These are phyloP conservation scores for Enteromius thamalakanensis DNA, from an alignment of 2,797 vertebrate genomes.

Conservation along the genomic window DNA sequence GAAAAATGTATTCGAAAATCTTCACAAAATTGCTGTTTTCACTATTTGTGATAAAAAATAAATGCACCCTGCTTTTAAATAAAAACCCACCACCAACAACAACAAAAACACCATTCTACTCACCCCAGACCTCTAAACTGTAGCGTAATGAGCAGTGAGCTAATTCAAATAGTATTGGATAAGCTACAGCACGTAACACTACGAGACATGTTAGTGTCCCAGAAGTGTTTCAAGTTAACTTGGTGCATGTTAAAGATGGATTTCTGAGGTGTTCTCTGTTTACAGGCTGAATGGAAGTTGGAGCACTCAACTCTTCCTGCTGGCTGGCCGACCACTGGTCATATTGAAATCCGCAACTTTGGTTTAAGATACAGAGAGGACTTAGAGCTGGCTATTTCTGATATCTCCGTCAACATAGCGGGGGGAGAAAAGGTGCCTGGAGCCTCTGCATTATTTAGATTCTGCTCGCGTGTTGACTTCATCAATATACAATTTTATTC, in stretches of 20 bases:
- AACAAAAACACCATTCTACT: neutral
- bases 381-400: slow-evolving; percentile 87
- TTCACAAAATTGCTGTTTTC: neutral
- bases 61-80: neutral
- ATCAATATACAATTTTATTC: neutral
- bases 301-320: slow-evolving; percentile 69
- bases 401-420: slow-evolving; percentile 82
- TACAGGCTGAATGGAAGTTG: slow-evolving; percentile 86
- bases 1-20: neutral
- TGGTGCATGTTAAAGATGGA: neutral
- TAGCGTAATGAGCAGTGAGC: neutral
- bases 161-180: neutral
- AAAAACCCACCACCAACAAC: too few species aligned
- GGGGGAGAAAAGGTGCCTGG: slow-evolving; percentile 90
- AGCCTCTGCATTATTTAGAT: neutral
- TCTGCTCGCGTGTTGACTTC: neutral
- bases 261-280: slow-evolving; percentile 27
- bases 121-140: neutral
- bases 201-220: neutral
- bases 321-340: slow-evolving; percentile 85
- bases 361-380: slow-evolving; percentile 89
- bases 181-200: neutral
- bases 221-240: neutral
- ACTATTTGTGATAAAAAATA: neutral
- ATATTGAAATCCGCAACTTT: slow-evolving; percentile 84